Conservation (phyloP, 2,113 vertebrate genomes). For the Mungos mungo region DNA sequence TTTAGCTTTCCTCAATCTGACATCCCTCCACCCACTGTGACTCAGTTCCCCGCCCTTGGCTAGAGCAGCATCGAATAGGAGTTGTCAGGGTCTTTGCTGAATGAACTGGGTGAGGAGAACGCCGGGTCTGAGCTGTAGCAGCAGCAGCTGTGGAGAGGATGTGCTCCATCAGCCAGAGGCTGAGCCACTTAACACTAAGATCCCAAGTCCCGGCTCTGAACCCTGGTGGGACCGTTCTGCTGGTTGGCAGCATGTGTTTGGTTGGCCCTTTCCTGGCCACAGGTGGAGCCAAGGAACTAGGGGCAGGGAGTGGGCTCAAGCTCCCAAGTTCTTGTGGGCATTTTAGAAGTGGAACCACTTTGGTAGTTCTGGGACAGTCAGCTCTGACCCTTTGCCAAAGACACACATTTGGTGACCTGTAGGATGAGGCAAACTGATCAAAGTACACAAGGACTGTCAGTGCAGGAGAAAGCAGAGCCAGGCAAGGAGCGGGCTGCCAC, state of each 20-base stretch:
- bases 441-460: not conserved
- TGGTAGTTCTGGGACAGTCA: not conserved
- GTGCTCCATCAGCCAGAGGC: not conserved
- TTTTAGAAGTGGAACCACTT: not conserved
- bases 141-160: not conserved
- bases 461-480: not conserved
- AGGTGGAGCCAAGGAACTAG: not conserved
- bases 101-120: not conserved
- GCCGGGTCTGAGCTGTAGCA: not conserved
- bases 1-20: not conserved
- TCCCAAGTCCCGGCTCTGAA: not conserved
- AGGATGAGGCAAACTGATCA: slow-evolving; percentile 29
- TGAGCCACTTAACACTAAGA: not conserved
- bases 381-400: not conserved
- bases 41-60: not conserved
- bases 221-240: not conserved
- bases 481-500: not conserved
- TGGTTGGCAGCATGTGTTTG: not conserved
- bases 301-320: not conserved
- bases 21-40: too few species aligned
- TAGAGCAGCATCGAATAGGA: not conserved
- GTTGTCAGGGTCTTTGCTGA: not conserved
- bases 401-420: not conserved
- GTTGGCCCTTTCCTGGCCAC: not conserved
- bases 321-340: not conserved